A percentile compares a stretch with the other conserved stretches of the same genome.
Evolutionary conservation across 2,113 vertebrate species (phyloP).

Genomic region (Galbula dea): DNA sequence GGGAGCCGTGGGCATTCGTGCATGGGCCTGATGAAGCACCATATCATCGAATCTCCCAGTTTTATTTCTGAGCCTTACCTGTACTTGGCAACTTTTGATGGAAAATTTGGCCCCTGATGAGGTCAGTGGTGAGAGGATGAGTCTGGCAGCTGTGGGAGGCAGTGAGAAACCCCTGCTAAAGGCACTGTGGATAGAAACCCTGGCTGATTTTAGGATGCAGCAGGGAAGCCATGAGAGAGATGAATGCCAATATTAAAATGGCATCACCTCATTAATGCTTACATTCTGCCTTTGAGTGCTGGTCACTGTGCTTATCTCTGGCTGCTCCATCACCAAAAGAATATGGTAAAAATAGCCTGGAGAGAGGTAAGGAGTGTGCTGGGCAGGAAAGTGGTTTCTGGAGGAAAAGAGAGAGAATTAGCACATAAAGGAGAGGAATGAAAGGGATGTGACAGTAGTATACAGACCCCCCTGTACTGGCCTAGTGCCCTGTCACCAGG

Average conservation of each 20-base stretch:
- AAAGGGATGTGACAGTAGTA: not conserved
- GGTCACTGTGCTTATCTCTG: not conserved
- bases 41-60: not conserved
- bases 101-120: not conserved
- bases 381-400: not conserved
- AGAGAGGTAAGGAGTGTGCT: not conserved
- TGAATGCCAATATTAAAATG: not conserved
- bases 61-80: not conserved
- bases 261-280: not conserved
- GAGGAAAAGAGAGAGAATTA: not conserved
- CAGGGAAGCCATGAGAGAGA: not conserved
- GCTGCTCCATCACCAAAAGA: not conserved
- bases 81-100: not conserved
- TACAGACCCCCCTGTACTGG: rapidly evolving
- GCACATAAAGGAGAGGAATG: not conserved
- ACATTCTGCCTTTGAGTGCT: not conserved
- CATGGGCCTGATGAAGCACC: rapidly evolving
- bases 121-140: not conserved
- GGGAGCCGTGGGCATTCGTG: rapidly evolving
- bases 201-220: not conserved
- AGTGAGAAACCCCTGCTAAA: not conserved
- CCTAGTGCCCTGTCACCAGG: not conserved
- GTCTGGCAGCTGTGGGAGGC: not conserved
- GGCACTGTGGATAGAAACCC: not conserved
- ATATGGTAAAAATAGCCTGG: not conserved